Base-by-base conservation (phyloP, 2,888 invertebrate species). In the Acanthosepion esculentum region DNA sequence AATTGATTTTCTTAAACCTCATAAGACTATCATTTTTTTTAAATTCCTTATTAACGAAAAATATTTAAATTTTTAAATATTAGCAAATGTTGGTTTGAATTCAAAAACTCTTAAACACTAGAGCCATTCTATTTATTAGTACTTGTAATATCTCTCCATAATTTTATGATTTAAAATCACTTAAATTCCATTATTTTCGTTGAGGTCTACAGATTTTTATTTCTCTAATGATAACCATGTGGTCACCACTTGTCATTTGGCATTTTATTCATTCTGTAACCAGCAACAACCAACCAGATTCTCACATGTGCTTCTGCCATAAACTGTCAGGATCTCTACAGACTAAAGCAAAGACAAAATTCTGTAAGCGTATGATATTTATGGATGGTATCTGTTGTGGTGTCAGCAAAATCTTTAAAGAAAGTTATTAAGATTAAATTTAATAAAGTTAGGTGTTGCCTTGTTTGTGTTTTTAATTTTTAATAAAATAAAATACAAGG, bases 381-480 rank as follows among this genome's bases (percentile, higher is more conserved):
- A 78, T 78, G 78, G 78, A 78, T n/a, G n/a, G 5, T 78, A 33
- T 78, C 78, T 33, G n/a, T 78, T 78, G n/a, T 33, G 78, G 78
- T 33, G 78, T 78, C 78, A 78, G 78, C 78, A 78, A n/a, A 78
- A 78, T 78, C n/a, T n/a, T 78, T n/a, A n/a, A n/a, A 78, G 10
- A 78, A 78, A n/a, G n/a, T 78, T n/a, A n/a, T 15, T n/a, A n/a
- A n/a, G n/a, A 78, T 15, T 8, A n/a, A 12, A 78, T 7, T 78
- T 33, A n/a, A 33, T n/a, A 78, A 78, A 18, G 5, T 12, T 78
- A 78, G n/a, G n/a, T 78, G 78, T 78, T 78, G 78, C 12, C 78
- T 78, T 78, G n/a, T 78, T n/a, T n/a, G 78, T 78, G 78, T 78
- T 78, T 78, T 78, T 33, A 78, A 78, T 78, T 78, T 78, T 78